Percentiles rank a stretch among this genome's conserved stretches.
Evolutionary conservation across 1,140 invertebrate genomes (phyloP).

Genomic region (Meloidogyne exigua): DNA sequence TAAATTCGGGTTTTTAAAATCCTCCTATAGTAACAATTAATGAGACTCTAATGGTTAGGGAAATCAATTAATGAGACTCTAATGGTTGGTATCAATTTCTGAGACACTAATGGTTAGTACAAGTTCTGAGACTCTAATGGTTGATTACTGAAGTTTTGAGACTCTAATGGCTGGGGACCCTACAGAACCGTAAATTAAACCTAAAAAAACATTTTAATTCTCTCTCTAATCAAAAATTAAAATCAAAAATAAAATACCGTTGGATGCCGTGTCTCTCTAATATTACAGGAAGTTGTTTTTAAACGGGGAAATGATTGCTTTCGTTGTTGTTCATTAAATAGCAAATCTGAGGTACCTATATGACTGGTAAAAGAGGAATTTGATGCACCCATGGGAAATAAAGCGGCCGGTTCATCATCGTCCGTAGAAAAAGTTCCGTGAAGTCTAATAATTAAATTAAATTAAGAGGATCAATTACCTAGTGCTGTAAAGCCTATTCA

Average conservation of each 20-base stretch:
- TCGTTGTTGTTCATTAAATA: constrained; percentile 1
- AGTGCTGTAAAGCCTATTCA: background rate
- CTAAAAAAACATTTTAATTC: too few relatives aligned
- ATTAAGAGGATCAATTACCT: background rate
- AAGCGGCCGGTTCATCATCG: background rate
- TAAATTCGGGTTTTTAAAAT: too few relatives aligned
- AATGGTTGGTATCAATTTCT: too few relatives aligned
- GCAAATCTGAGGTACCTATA: background rate
- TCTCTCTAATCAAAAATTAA: too few relatives aligned
- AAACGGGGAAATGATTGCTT: background rate
- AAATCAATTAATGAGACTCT: too few relatives aligned
- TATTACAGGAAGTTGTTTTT: background rate
- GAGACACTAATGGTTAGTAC: too few relatives aligned
- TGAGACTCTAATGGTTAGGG: too few relatives aligned
- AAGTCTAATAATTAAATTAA: background rate
- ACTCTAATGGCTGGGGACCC: too few relatives aligned
- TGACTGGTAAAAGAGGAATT: background rate
- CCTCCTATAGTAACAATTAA: background rate
- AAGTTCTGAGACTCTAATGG: too few relatives aligned
- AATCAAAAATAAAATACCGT: background rate
- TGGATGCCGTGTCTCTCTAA: background rate
- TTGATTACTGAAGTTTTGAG: too few relatives aligned
- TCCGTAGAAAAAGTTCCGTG: background rate
- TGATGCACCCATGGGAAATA: background rate
- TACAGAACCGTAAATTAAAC: too few relatives aligned